These are phyloP conservation scores for Lota lota DNA, from an alignment of 2,113 vertebrate genomes.

Conservation along the genomic window DNA sequence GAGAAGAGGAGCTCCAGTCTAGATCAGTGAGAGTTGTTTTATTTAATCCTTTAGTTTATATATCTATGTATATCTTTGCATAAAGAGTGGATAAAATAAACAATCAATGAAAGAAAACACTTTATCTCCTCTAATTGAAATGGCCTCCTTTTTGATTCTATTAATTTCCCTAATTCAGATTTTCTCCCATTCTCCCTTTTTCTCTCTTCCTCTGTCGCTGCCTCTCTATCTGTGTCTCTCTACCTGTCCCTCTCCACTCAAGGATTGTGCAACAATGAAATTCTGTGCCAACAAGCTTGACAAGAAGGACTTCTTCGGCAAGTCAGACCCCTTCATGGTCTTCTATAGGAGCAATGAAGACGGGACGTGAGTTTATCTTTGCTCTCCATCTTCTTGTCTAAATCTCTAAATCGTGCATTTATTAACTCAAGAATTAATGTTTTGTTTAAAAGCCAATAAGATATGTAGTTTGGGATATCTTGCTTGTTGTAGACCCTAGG, in stretches of 20 bases:
- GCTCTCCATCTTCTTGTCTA: background rate
- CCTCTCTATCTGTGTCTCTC: slow-evolving; percentile 12
- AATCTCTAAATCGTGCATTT: background rate
- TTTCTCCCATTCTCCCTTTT: slow-evolving; percentile 27
- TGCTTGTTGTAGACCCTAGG: too few species aligned
- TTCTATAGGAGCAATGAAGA: slow-evolving; percentile 93
- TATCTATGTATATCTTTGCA: too few species aligned
- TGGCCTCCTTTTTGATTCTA: slow-evolving; percentile 27
- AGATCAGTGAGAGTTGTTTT: too few species aligned
- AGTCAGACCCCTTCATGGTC: slow-evolving; percentile 90
- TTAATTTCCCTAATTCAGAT: slow-evolving; percentile 38
- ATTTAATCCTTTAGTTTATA: too few species aligned
- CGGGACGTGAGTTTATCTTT: slow-evolving; percentile 82
- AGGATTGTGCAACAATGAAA: slow-evolving; percentile 90
- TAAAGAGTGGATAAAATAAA: too few species aligned
- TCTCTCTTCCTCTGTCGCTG: slow-evolving; percentile 14
- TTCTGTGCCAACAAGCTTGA: slow-evolving; percentile 92
- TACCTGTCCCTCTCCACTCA: slow-evolving; percentile 4
- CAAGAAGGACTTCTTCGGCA: slow-evolving; percentile 94
- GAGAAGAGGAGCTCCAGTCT: too few species aligned
- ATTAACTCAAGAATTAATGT: background rate
- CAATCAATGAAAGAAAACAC: too few species aligned
- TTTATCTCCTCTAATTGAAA: too few species aligned
- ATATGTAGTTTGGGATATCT: background rate
- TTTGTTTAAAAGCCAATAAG: background rate